phyloP scores from a whole-genome alignment of 2,113 vertebrate species.

The Pipra filicauda region DNA sequence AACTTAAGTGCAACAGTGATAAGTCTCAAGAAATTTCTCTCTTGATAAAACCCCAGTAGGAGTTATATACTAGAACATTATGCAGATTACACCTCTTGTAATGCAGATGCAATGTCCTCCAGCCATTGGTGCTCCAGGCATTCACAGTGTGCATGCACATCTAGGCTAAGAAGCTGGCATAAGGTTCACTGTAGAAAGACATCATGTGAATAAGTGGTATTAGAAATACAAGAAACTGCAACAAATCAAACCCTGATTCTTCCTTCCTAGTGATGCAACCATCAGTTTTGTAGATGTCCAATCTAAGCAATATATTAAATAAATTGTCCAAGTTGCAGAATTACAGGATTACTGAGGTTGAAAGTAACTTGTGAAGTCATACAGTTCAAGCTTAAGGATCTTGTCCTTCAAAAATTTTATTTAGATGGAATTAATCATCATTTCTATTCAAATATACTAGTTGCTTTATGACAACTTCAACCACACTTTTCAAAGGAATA shows the following conservation, averaged over 20 bases:
- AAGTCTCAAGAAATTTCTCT: background rate
- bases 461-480: background rate
- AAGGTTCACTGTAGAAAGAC: background rate
- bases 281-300: background rate
- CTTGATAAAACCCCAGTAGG: background rate
- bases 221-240: background rate
- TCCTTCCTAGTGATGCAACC: background rate
- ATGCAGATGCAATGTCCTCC: background rate
- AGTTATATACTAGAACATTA: background rate
- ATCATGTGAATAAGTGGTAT: background rate
- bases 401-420: background rate
- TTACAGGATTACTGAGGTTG: background rate
- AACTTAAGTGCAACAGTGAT: too few species aligned
- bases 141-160: background rate
- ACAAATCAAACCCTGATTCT: background rate
- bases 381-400: background rate
- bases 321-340: background rate
- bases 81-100: background rate
- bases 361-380: background rate
- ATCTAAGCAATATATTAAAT: background rate
- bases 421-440: background rate
- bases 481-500: background rate
- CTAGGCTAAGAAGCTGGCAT: background rate
- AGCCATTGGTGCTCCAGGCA: background rate
- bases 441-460: background rate